Evolutionary conservation across 2,797 vertebrate genomes (phyloP), one percentile per base, ranked within the genome.

Genomic region (Poeciliopsis paucimaculata): DNA sequence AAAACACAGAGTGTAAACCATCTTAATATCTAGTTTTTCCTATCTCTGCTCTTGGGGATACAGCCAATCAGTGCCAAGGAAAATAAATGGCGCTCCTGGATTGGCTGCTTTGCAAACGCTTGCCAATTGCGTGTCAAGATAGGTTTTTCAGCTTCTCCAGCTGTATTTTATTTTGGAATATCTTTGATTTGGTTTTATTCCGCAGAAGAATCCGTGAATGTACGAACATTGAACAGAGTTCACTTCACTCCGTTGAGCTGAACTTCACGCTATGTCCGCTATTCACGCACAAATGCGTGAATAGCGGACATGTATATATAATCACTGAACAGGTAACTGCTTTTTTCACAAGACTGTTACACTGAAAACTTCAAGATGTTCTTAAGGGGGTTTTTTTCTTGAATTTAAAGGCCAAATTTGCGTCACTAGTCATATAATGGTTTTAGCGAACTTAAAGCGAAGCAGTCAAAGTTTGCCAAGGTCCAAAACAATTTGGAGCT

Each of bases 191-290:
- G 23, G 53, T n/a, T 26, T 55, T 1, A n/a, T 55, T 55, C 53
- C 53, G n/a, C 53, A 26, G 26, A 55, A 12, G n/a, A 4, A 53
- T 23, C 49, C 0, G 49, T 9, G 6, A 53, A n/a, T n/a, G 4
- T 49, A 20, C 5, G 1, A 49, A 49, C 47, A 6, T 20, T 49
- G 16, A 49, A 4, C 46, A 47, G 46, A 23, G 18, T 49, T 20
- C 18, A 2, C 16, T 49, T 75, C 13, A n/a, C 46, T 41, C 76
- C 9, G 2, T 18, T 2, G 49, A 39, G 20, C 45, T 60, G 20
- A 15, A 9, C 82, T 43, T 76, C 41, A 53, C 20, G 76, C 76
- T 76, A 28, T 71, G n/a, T 77, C 77, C 20, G 81, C 75, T 0
- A 31, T 6, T 74, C 60, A 73, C 53, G 79, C 71, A 46, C 31